Evolutionary conservation across 2,797 vertebrate species (phyloP), one percentile per base, ranked within the genome.

Genomic region (Microctenopoma lineatum): DNA sequence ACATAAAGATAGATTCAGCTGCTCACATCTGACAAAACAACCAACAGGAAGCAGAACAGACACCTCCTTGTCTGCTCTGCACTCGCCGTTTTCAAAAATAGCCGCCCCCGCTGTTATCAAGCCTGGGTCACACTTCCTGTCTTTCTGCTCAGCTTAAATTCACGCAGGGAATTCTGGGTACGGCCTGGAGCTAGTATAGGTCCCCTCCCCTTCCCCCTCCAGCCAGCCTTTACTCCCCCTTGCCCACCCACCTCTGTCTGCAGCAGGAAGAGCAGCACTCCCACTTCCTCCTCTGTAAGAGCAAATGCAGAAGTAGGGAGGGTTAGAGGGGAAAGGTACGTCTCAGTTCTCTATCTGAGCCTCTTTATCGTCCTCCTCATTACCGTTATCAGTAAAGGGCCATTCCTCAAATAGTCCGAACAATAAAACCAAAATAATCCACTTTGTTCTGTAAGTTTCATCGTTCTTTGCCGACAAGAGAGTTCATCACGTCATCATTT

Each of bases 21-120:
- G 48, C 77, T 73, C 75, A 66, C 89, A 88, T 90, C 86, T 89
- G 87, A 90, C 86, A 83, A 86, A 90, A 90, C 86, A 90, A 84
- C 73, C 68, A 77, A 84, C 88, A 88, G 89, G 87, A 90, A 90
- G 29, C 63, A 3, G 57, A 83, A 87, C 82, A 89, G 85, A 85
- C 86, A 83, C 83, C 61, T 77, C 82, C 79, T 89, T 88, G 86
- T 90, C 83, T 84, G 72, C 81, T 51, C 68, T 2, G 13, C 0
- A 15, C 64, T 66, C 10, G 16, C 44, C 27, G n/a, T 26, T 77
- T 85, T 75, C 79, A 84, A 64, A 87, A 89, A 88, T 84, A 88
- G 82, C 73, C 42, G 8, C 85, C 85, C 79, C 83, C 38, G 47
- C 86, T 75, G 84, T 84, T 89, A 90, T 92, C 83, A 62, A 87